Percentiles rank a stretch among this genome's conserved stretches.
These are phyloP conservation scores for Apeira syringaria DNA, from an alignment of 2,888 invertebrate species.

Conservation along the genomic window DNA sequence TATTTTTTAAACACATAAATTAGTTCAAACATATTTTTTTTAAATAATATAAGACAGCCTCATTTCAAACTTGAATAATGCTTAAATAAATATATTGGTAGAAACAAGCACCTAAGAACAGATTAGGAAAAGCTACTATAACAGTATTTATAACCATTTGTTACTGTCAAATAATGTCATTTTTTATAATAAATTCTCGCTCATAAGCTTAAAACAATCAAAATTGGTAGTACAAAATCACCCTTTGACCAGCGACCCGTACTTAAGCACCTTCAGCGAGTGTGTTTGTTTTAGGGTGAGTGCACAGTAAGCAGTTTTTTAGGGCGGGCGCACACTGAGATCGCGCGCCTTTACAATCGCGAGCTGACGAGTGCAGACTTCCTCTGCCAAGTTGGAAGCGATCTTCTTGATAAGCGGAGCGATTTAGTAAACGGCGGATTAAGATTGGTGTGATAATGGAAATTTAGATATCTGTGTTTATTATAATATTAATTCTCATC, in stretches of 20 bases:
- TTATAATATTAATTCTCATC: too few species aligned
- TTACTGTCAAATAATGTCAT: too few species aligned
- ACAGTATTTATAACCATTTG: too few species aligned
- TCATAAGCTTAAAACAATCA: constrained; percentile 12
- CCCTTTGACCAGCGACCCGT: constrained; percentile 27
- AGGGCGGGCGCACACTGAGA: constrained; percentile 40
- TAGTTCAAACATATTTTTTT: too few species aligned
- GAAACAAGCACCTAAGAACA: too few species aligned
- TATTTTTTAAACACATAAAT: too few species aligned
- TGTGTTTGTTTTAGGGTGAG: constrained; percentile 42
- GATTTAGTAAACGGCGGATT: constrained; percentile 4
- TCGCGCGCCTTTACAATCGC: constrained; percentile 66
- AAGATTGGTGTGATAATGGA: background rate
- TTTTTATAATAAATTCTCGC: too few species aligned
- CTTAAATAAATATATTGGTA: too few species aligned
- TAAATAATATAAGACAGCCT: too few species aligned
- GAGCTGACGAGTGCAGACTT: constrained; percentile 65
- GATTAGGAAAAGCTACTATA: too few species aligned
- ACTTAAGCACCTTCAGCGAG: constrained; percentile 36
- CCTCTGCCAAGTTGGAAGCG: constrained; percentile 38
- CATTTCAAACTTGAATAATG: too few species aligned
- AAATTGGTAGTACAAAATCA: constrained; percentile 15
- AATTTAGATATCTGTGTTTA: background rate
- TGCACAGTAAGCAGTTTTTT: constrained; percentile 28
- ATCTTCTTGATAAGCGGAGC: constrained; percentile 19